Percentiles rank a stretch among this genome's conserved stretches.
Evolutionary conservation across 2,113 vertebrate genomes (phyloP).

Genomic region (Pelodiscus sinensis): DNA sequence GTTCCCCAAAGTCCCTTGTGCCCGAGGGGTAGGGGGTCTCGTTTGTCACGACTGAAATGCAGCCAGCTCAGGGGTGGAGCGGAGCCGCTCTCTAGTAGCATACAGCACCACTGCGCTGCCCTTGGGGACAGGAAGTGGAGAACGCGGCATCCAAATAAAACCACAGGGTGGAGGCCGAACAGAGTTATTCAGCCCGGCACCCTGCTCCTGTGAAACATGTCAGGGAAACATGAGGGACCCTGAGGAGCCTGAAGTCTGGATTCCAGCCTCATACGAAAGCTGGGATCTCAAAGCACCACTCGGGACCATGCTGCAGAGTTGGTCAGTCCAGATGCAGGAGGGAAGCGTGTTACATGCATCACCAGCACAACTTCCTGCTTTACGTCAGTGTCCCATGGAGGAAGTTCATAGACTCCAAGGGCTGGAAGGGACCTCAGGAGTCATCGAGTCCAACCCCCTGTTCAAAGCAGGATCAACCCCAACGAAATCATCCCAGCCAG

Average conservation of each 20-base stretch:
- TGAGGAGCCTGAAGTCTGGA: background rate
- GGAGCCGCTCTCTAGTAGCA: background rate
- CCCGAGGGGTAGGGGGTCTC: background rate
- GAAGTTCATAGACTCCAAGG: too few relatives aligned
- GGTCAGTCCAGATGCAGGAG: background rate
- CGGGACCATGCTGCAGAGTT: background rate
- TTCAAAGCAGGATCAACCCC: too few relatives aligned
- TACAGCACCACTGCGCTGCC: background rate
- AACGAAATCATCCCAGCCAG: too few relatives aligned
- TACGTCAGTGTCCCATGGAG: accelerated
- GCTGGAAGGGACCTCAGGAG: too few relatives aligned
- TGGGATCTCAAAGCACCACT: background rate
- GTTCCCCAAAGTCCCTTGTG: background rate
- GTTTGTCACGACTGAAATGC: background rate
- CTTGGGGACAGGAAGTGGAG: background rate
- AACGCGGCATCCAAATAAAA: background rate
- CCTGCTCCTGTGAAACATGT: background rate
- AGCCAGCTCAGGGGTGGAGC: background rate
- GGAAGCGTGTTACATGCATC: background rate
- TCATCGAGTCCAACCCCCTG: too few relatives aligned
- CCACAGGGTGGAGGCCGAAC: accelerated
- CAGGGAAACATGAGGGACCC: accelerated
- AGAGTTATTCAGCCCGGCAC: accelerated
- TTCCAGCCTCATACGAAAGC: background rate
- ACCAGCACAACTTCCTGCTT: background rate